Conservation (phyloP, 2,888 invertebrate genomes). For the Macrophya annulata region DNA sequence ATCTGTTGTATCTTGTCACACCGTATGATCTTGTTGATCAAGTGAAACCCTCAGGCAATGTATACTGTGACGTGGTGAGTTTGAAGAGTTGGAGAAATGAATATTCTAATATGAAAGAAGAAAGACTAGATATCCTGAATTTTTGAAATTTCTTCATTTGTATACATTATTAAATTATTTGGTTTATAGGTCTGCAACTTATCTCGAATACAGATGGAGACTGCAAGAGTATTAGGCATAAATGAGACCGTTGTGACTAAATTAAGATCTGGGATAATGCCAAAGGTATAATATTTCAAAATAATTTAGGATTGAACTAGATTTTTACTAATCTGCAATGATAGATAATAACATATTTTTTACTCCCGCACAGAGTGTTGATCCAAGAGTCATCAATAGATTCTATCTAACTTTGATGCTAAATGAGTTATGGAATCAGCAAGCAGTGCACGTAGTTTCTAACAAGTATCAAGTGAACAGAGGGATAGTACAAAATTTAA, state of each 20-base stretch:
- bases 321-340: conserved; percentile 34
- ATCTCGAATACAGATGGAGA: conserved; percentile 82
- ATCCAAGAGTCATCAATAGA: conserved; percentile 85
- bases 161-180: conserved; percentile 3
- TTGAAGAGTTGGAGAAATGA: background rate
- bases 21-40: conserved; percentile 86
- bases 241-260: conserved; percentile 83
- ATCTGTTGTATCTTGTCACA: conserved; percentile 93
- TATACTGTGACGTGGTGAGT: conserved; percentile 85
- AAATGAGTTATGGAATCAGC: conserved; percentile 88
- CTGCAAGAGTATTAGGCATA: conserved; percentile 89
- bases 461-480: conserved; percentile 87
- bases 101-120: background rate
- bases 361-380: conserved; percentile 80
- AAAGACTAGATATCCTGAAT: background rate
- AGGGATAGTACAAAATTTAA: conserved; percentile 90
- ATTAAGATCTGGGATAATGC: conserved; percentile 72
- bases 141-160: no score
- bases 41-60: conserved; percentile 80
- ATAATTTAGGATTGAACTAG: conserved; percentile 13
- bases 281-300: conserved; percentile 69
- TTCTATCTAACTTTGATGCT: conserved; percentile 94
- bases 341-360: conserved; percentile 38
- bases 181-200: conserved; percentile 84
- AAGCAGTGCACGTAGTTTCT: conserved; percentile 86